These are phyloP conservation scores for Chlorops oryzae DNA, from an alignment of 1,140 invertebrate genomes.

Conservation along the genomic window DNA sequence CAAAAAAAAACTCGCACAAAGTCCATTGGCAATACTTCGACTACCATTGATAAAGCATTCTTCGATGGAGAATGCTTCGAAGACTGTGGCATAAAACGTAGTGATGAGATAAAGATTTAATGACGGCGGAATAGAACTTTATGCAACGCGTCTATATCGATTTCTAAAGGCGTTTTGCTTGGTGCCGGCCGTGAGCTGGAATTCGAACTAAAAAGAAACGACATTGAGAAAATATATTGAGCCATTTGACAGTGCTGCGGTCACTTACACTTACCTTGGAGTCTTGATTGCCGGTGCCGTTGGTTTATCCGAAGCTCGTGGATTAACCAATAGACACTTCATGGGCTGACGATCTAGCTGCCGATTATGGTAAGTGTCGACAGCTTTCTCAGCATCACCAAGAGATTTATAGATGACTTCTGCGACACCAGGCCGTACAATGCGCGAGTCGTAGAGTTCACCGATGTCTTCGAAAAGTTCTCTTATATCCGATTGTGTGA, in stretches of 20 bases:
- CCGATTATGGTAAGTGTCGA: slow-evolving; percentile 86
- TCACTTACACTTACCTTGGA: slow-evolving; percentile 6
- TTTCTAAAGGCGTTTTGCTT: slow-evolving; percentile 19
- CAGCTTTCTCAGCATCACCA: slow-evolving; percentile 79
- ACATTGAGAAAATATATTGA: background rate
- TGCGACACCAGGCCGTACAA: slow-evolving; percentile 79
- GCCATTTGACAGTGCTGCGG: background rate
- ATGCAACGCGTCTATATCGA: slow-evolving; percentile 25
- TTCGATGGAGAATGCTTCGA: no score
- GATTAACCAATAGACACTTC: slow-evolving; percentile 73
- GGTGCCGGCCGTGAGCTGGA: slow-evolving; percentile 4
- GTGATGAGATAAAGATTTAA: no score
- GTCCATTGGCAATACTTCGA: no score
- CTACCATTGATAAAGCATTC: no score
- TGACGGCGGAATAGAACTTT: slow-evolving; percentile 21
- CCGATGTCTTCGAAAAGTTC: slow-evolving; percentile 91
- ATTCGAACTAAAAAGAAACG: slow-evolving; percentile 1
- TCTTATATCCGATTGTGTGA: slow-evolving; percentile 84
- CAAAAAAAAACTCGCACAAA: no score
- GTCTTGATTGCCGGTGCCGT: slow-evolving; percentile 49
- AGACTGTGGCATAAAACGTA: no score
- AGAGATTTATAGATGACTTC: slow-evolving; percentile 83
- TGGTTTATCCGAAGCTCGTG: slow-evolving; percentile 57
- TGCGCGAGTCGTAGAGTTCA: slow-evolving; percentile 70
- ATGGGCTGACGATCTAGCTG: slow-evolving; percentile 81